Percentiles rank a stretch among this genome's conserved stretches.
phyloP scores from a whole-genome alignment of 2,113 vertebrate genomes.

The Xiphophorus hellerii region DNA sequence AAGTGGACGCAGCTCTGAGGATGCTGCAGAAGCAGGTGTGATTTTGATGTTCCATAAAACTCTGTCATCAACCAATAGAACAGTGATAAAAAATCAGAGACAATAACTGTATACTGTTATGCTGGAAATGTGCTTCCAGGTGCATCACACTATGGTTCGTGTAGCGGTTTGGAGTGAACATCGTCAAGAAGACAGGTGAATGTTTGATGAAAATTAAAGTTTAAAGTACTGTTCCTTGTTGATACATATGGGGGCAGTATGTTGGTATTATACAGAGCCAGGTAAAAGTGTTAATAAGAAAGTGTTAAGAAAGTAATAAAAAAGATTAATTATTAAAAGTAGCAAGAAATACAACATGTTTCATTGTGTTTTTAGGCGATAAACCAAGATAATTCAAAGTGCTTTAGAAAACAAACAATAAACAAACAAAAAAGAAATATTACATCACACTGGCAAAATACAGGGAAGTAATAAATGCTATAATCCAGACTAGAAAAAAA shows the following conservation, averaged over 20 bases:
- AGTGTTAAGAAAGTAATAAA: too few relatives aligned
- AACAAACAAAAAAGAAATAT: too few relatives aligned
- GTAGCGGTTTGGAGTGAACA: constrained; percentile 67
- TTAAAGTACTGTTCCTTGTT: not conserved
- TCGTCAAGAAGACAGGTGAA: constrained; percentile 56
- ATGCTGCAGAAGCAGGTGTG: constrained; percentile 68
- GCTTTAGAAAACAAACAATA: too few relatives aligned
- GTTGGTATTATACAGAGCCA: not conserved
- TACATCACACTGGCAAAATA: too few relatives aligned
- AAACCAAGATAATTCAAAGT: not conserved
- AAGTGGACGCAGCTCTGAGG: constrained; percentile 67
- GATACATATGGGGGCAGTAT: not conserved
- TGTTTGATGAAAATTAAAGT: not conserved
- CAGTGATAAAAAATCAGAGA: not conserved
- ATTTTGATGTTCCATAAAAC: not conserved
- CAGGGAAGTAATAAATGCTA: too few relatives aligned
- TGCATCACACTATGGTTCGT: constrained; percentile 70
- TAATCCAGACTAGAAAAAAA: too few relatives aligned
- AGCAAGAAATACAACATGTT: not conserved
- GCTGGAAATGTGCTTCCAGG: constrained; percentile 53
- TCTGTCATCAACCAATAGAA: not conserved
- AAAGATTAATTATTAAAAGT: not conserved
- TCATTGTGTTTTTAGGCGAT: not conserved
- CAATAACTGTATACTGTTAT: not conserved
- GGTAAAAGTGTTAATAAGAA: not conserved